phyloP scores from a whole-genome alignment of 2,797 vertebrate genomes.

The Neoniphon sammara region DNA sequence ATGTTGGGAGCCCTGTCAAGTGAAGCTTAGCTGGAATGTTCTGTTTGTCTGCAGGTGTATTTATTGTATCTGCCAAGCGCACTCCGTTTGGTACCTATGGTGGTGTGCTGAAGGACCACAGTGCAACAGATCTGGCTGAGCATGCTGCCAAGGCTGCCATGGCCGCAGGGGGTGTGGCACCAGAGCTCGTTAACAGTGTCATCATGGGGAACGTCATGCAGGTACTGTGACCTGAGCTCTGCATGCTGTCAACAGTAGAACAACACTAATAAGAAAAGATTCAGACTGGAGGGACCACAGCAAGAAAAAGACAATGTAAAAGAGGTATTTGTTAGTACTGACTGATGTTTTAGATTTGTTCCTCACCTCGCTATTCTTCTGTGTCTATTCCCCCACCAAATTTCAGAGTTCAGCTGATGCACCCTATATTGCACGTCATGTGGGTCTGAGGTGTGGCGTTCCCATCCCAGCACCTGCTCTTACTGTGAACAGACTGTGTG shows the following conservation, averaged over 20 bases:
- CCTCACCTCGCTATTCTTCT: not conserved
- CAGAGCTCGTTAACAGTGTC: slow-evolving; percentile 91
- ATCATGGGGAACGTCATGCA: slow-evolving; percentile 93
- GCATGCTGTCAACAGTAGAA: not conserved
- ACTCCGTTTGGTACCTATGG: slow-evolving; percentile 95
- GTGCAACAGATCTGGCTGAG: slow-evolving; percentile 89
- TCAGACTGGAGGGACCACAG: not conserved
- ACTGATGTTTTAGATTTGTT: not conserved
- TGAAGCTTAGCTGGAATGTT: not conserved
- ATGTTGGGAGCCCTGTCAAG: no score
- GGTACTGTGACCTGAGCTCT: slow-evolving; percentile 73
- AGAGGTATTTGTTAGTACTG: not conserved
- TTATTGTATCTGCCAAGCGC: slow-evolving; percentile 94
- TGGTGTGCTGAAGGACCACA: slow-evolving; percentile 91
- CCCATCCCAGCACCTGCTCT: slow-evolving; percentile 89
- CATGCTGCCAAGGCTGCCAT: slow-evolving; percentile 90
- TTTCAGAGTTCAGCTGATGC: slow-evolving; percentile 89
- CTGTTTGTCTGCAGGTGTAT: slow-evolving; percentile 85
- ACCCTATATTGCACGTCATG: slow-evolving; percentile 90
- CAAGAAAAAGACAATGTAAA: not conserved
- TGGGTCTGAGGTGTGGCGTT: slow-evolving; percentile 90
- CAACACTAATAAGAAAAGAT: not conserved
- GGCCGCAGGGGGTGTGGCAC: slow-evolving; percentile 87
- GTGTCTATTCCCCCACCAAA: not conserved
- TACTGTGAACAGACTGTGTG: slow-evolving; percentile 94